Conservation (phyloP, 2,797 vertebrate genomes). For the Ibycter americanus region DNA sequence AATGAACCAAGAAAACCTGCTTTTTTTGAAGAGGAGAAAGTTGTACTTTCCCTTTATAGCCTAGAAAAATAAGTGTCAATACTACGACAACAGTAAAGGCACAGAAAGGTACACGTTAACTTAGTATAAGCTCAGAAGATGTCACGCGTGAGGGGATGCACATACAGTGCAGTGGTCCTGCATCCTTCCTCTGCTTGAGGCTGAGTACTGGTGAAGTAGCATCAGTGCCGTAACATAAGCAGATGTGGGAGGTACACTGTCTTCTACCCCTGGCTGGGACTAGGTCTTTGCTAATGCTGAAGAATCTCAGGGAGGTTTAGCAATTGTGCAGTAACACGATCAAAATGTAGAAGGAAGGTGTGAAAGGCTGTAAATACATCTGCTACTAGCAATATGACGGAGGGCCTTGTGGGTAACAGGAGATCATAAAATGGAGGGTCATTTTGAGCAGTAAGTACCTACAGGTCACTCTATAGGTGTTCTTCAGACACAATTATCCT, state of each 20-base stretch:
- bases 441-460: constrained; percentile 43
- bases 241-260: not conserved
- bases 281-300: constrained; percentile 25
- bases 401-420: not conserved
- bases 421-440: constrained; percentile 42
- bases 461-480: not conserved
- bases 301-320: constrained; percentile 17
- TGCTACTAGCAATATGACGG: not conserved
- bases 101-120: not conserved
- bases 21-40: not conserved
- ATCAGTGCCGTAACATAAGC: not conserved
- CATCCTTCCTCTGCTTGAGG: not conserved
- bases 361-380: constrained; percentile 44
- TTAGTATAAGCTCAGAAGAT: not conserved
- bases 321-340: not conserved
- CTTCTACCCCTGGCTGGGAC: not conserved
- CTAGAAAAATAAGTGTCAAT: not conserved
- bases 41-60: not conserved
- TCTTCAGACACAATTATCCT: not conserved
- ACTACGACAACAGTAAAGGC: not conserved
- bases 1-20: constrained; percentile 65
- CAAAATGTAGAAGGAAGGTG: constrained; percentile 20
- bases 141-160: not conserved
- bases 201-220: not conserved
- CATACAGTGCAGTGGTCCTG: not conserved